These are phyloP conservation scores for Pinna nobilis DNA, from an alignment of 1,140 invertebrate genomes.

Conservation along the genomic window DNA sequence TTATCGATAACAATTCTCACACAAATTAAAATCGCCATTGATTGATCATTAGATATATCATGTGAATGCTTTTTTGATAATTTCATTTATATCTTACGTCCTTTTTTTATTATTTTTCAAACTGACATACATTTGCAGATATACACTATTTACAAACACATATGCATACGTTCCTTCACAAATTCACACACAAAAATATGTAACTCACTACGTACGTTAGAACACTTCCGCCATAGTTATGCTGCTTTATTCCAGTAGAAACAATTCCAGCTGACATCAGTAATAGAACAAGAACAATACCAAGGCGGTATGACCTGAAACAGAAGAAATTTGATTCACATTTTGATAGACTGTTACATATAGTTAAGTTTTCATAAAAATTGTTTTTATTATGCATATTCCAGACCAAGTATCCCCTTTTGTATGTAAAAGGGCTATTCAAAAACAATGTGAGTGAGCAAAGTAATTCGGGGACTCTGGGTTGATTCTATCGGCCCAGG, in stretches of 20 bases:
- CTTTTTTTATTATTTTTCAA: no score
- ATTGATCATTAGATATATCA: background rate
- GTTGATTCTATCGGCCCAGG: no score
- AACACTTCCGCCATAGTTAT: conserved; percentile 13
- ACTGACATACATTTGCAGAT: background rate
- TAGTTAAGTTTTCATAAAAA: no score
- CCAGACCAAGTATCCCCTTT: no score
- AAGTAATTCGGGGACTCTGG: no score
- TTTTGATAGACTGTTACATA: no score
- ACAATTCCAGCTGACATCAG: conserved; percentile 25
- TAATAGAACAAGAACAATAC: background rate
- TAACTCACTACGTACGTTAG: conserved; percentile 1
- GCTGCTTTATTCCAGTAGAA: conserved; percentile 23
- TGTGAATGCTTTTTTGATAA: no score
- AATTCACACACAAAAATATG: background rate
- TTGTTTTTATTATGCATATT: no score
- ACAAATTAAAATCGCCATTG: background rate
- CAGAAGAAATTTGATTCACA: background rate
- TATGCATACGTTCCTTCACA: background rate
- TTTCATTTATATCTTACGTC: no score
- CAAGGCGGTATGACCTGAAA: conserved; percentile 3
- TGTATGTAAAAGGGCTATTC: no score
- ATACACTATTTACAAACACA: background rate
- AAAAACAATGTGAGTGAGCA: no score
- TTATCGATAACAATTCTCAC: background rate